Base-by-base conservation (phyloP, 2,888 invertebrate species). In the Megamerina dolium region DNA sequence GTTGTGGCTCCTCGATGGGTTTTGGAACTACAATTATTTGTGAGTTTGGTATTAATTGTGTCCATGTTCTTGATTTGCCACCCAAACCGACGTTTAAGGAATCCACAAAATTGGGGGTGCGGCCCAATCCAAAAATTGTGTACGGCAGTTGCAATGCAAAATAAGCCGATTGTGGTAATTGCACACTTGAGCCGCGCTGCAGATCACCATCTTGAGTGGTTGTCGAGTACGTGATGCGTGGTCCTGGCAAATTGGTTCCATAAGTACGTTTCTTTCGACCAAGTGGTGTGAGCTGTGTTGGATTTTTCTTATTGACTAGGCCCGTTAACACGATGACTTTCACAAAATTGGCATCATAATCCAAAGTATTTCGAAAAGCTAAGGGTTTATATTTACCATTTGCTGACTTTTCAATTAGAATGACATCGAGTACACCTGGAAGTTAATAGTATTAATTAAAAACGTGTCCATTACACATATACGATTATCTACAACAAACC, bases 101-200 rank as follows among this genome's bases (percentile, higher is more conserved):
- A 62, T 97, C 96, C 1, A 99, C 89, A 74, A 97, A 99, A 73
- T 99, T 99, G 2, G 97, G 96, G 27, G 94, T 94, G 46, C 94
- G 81, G 3, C 97, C 99, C n/a, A 99, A 75, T 2, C 99, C 99
- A 72, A 99, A 97, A 52, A 94, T 86, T 0, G 87, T 87, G 68
- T 92, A 99, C 0, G 99, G 97, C 43, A 96, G 73, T 68, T 94
- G 92, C n/a, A 99, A 76, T 2, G 93, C 82, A 66, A 87, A 87
- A 66, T 95, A 87, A 2, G 93, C 88, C 18, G 93, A 91, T 68
- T 95, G 94, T 0, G 92, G 84, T 35, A 95, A 69, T 66, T 97
- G 96, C 1, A 87, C 85, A 39, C 90, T 88, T 14, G 83, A 82
- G 19, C 90, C 90, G 47, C 81, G 82, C 50, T 90, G 81, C 37